Evolutionary conservation across 2,888 invertebrate species (phyloP).

Genomic region (Sarcophaga rosellei): DNA sequence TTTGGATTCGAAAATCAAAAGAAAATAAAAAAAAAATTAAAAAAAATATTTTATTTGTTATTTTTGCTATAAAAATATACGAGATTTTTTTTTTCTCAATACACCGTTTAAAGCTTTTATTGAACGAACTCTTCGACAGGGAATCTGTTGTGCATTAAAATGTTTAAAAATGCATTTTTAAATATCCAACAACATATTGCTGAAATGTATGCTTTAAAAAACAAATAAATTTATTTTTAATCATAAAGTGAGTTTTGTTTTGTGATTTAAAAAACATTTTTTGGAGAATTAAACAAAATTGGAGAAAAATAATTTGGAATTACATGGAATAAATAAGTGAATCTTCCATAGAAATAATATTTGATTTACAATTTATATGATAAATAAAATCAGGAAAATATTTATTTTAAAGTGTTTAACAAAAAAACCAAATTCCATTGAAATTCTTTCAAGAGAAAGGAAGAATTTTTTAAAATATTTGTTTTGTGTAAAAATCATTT

Average conservation of each 20-base stretch:
- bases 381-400: not conserved
- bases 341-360: not conserved
- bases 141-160: not conserved
- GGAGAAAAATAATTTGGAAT: too few species aligned
- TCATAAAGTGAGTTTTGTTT: not conserved
- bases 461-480: too few species aligned
- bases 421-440: too few species aligned
- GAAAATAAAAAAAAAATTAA: not conserved
- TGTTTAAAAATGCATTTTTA: constrained; percentile 50
- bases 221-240: not conserved
- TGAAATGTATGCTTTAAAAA: constrained; percentile 1
- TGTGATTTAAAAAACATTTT: not conserved
- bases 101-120: not conserved
- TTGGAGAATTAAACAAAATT: not conserved
- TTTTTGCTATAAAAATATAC: too few species aligned
- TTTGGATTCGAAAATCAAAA: not conserved
- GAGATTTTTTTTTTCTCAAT: not conserved
- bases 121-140: not conserved
- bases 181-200: constrained; percentile 48
- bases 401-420: not conserved
- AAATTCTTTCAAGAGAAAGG: too few species aligned
- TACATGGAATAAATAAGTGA: too few species aligned
- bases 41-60: too few species aligned
- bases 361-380: constrained; percentile 1
- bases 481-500: too few species aligned